A percentile compares a stretch with the other conserved stretches of the same genome.
Evolutionary conservation across 2,888 invertebrate genomes (phyloP).

Genomic region (Drosophila rellima): DNA sequence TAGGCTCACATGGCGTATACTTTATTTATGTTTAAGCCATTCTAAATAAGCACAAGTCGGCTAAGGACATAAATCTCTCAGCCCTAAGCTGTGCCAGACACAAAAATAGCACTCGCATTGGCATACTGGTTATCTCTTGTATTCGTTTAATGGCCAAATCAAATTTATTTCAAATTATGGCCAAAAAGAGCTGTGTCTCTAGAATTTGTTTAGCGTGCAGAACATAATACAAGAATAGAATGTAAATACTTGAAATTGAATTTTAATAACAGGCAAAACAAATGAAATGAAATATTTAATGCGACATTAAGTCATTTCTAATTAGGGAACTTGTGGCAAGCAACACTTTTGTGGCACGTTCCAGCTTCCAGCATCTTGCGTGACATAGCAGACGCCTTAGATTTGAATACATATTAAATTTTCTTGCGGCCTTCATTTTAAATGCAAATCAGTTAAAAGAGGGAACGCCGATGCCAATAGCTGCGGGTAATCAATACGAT

Average conservation of each 20-base stretch:
- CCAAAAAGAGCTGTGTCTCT: slow-evolving; percentile 25
- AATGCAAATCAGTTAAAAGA: slow-evolving; percentile 72
- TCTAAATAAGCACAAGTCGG: slow-evolving; percentile 32
- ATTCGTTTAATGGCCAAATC: slow-evolving; percentile 59
- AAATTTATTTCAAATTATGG: slow-evolving; percentile 75
- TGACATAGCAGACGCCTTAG: neutral
- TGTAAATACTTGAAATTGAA: slow-evolving; percentile 73
- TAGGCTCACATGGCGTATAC: slow-evolving; percentile 51
- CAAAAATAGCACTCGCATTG: slow-evolving; percentile 52
- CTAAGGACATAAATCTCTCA: slow-evolving; percentile 61
- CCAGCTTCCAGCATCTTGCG: neutral
- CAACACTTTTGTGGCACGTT: slow-evolving; percentile 8
- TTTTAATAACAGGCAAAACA: slow-evolving; percentile 71
- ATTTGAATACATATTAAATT: slow-evolving; percentile 81
- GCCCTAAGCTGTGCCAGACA: slow-evolving; percentile 49
- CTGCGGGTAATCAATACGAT: slow-evolving; percentile 65
- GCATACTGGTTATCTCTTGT: slow-evolving; percentile 33
- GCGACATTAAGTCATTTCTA: slow-evolving; percentile 78
- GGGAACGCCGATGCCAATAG: slow-evolving; percentile 37
- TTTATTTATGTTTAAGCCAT: slow-evolving; percentile 52
- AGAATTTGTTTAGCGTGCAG: slow-evolving; percentile 50
- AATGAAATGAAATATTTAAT: slow-evolving; percentile 80
- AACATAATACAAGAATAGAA: slow-evolving; percentile 60
- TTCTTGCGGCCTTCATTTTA: slow-evolving; percentile 63
- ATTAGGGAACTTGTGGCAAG: slow-evolving; percentile 50